Evolutionary conservation across 1,140 invertebrate genomes (phyloP), one percentile per base, ranked within the genome.

Genomic region (Nasonia longicornis): DNA sequence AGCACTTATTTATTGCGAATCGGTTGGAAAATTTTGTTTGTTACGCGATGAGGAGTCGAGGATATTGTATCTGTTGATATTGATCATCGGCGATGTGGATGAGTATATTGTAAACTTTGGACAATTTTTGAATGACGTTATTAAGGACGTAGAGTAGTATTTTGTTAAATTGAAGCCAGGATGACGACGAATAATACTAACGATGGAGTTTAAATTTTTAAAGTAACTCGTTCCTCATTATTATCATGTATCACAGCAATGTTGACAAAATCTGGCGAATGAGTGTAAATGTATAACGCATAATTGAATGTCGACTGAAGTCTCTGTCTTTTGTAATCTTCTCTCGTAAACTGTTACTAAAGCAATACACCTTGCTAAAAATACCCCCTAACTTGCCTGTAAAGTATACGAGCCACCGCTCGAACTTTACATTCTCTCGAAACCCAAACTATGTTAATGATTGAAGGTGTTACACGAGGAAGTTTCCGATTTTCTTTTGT

Each of bases 1-100:
- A 58, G 52, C 52, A 58, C 52, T 58, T 58, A 58, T 58, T 58
- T 58, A 58, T 58, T 58, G 52, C 16, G 52, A 58, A 58, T n/a
- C 52, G 16, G 52, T 58, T 58, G 52, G 52, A 58, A 58, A n/a
- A n/a, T n/a, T n/a, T 20, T 58, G 31, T 58, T 58, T 20, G 16
- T 58, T 58, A 58, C 52, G 52, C 52, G 20, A 58, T 58, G 52
- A 58, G 16, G 16, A 58, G 16, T 58, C 16, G 3, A 58, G 16
- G 52, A 58, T 58, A 58, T 58, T 20, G 10, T 42, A 20, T 20
- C 52, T 58, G 20, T 58, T 6, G 31, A 35, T 58, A 58, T 58
- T n/a, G 38, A n/a, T 58, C 52, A 20, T 58, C 52, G 52, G 6
- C 52, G 52, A 58, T 20, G 3, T 58, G 16, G 14, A 42, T 42